Evolutionary conservation across 2,797 vertebrate genomes (phyloP).

Genomic region (Mormyrus hasselquistii): DNA sequence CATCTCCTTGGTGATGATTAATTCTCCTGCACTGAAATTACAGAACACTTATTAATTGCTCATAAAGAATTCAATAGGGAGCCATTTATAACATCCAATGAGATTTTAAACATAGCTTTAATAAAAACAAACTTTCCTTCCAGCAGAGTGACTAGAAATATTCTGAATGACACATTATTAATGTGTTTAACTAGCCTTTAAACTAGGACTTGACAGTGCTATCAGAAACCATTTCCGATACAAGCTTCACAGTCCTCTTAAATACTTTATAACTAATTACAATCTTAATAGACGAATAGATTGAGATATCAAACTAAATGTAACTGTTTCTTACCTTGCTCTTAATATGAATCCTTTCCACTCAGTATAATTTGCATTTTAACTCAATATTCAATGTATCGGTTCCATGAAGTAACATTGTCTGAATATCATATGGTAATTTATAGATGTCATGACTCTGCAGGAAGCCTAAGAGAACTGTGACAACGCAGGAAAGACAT

Average conservation of each 20-base stretch:
- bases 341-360: neutral
- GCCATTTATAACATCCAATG: slow-evolving; percentile 15
- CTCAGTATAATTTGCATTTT: neutral
- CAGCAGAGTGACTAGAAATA: neutral
- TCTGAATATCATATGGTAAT: neutral
- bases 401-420: neutral
- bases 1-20: slow-evolving; percentile 12
- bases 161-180: neutral
- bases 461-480: neutral
- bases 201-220: neutral
- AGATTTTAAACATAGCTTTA: slow-evolving; percentile 1
- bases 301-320: neutral
- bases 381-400: neutral
- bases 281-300: neutral
- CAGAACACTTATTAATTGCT: slow-evolving; percentile 13
- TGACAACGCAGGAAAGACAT: neutral
- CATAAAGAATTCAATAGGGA: neutral
- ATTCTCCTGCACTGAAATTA: slow-evolving; percentile 16
- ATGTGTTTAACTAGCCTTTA: slow-evolving; percentile 2
- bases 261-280: neutral
- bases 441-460: neutral
- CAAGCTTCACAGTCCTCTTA: neutral
- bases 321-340: neutral
- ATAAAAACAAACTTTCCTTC: neutral
- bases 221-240: neutral